Conservation (phyloP, 2,113 vertebrate genomes). For the Dicerorhinus sumatrensis region DNA sequence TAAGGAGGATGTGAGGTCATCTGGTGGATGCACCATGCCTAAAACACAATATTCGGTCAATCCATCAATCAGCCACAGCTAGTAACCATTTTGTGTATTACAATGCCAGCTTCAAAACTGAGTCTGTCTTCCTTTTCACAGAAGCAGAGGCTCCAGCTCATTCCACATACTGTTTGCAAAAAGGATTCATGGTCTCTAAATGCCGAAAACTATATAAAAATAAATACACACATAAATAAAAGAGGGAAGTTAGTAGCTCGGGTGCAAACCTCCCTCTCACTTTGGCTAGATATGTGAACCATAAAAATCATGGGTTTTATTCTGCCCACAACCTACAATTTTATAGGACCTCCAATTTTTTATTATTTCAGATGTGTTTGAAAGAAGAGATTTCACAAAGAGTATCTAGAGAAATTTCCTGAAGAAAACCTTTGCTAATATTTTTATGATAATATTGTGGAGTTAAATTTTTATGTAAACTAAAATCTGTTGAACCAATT, state of each 20-base stretch:
- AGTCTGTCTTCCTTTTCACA: neutral
- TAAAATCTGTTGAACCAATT: conserved; percentile 51
- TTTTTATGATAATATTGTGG: conserved; percentile 24
- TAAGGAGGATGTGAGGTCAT: neutral
- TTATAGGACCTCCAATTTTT: neutral
- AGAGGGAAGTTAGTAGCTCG: neutral
- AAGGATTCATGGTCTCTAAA: neutral
- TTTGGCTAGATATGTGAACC: conserved; percentile 40
- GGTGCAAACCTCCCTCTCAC: neutral
- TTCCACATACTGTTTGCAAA: neutral
- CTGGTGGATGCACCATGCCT: neutral
- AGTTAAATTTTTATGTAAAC: conserved; percentile 60
- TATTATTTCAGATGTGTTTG: neutral
- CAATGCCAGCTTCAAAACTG: neutral
- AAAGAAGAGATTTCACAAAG: neutral
- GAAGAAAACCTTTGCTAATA: conserved; percentile 39
- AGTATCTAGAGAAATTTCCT: neutral
- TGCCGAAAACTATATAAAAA: neutral
- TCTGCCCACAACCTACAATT: neutral
- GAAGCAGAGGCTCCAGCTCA: neutral
- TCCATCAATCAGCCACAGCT: neutral
- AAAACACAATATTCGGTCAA: neutral
- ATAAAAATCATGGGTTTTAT: conserved; percentile 52
- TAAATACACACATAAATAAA: neutral
- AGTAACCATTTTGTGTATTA: neutral